These are phyloP conservation scores for Tolypeutes matacus DNA, from an alignment of 2,797 vertebrate species.

Conservation along the genomic window DNA sequence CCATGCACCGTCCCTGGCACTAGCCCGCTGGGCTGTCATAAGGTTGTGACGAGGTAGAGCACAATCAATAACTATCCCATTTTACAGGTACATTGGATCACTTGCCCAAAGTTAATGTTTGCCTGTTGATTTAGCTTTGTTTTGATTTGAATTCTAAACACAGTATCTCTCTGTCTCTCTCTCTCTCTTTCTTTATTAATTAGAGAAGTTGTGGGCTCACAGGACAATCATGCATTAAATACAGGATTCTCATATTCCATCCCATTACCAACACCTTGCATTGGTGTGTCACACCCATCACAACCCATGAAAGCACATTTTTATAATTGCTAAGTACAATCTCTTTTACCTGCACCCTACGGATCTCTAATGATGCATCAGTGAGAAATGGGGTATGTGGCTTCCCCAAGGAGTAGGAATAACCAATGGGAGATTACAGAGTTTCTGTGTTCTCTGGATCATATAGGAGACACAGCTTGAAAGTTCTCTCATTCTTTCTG, in stretches of 20 bases:
- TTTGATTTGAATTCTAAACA: neutral
- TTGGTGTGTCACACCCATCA: too few species aligned
- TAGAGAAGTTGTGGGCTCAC: too few species aligned
- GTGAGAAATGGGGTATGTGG: fast-evolving
- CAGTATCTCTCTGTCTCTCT: too few species aligned
- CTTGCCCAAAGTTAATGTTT: neutral
- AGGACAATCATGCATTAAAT: too few species aligned
- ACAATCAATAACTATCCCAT: neutral
- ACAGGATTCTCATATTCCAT: too few species aligned
- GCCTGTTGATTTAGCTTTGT: too few species aligned
- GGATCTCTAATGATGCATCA: neutral
- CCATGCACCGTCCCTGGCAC: too few species aligned
- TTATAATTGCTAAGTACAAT: neutral
- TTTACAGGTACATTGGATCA: neutral
- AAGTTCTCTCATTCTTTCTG: neutral
- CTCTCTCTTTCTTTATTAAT: too few species aligned
- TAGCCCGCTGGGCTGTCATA: neutral
- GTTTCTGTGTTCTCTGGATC: neutral
- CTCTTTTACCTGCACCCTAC: neutral
- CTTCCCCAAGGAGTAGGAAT: neutral
- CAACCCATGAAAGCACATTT: too few species aligned
- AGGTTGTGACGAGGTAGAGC: neutral
- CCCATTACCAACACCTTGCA: too few species aligned
- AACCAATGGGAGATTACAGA: fast-evolving
- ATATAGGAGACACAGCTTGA: neutral